Percentiles rank a stretch among this genome's conserved stretches.
Conservation (phyloP, 2,113 vertebrate genomes). For the Eptatretus burgeri region DNA sequence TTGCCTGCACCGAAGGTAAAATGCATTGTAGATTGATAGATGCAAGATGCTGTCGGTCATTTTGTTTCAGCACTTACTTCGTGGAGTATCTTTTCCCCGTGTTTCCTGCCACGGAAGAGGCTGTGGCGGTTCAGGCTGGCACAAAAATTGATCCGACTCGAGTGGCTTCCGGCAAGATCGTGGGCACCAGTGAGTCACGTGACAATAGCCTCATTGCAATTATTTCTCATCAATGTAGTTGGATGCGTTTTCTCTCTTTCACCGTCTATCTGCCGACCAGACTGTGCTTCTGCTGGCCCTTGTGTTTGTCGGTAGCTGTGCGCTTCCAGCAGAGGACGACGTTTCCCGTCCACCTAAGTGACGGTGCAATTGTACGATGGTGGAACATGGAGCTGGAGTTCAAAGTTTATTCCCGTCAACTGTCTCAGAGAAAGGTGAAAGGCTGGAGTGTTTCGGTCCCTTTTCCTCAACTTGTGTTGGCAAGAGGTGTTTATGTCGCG, state of each 20-base stretch:
- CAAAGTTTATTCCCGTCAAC: constrained; percentile 35
- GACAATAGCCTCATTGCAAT: neutral
- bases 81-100: constrained; percentile 48
- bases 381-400: constrained; percentile 38
- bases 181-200: constrained; percentile 24
- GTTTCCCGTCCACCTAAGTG: constrained; percentile 36
- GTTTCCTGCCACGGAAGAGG: constrained; percentile 17
- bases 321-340: constrained; percentile 38
- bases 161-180: constrained; percentile 38
- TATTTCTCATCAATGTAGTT: neutral
- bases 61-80: constrained; percentile 38
- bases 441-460: too few relatives aligned
- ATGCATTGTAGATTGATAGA: too few relatives aligned
- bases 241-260: neutral
- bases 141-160: constrained; percentile 24
- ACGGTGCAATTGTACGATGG: constrained; percentile 29
- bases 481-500: neutral
- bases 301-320: constrained; percentile 26
- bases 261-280: neutral
- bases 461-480: neutral
- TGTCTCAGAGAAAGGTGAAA: constrained; percentile 43
- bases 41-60: neutral
- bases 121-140: constrained; percentile 13
- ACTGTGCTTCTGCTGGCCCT: neutral
- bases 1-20: too few relatives aligned